Evolutionary conservation across 2,797 vertebrate genomes (phyloP), one percentile per base, ranked within the genome.

Genomic region (Tragopan temminckii): DNA sequence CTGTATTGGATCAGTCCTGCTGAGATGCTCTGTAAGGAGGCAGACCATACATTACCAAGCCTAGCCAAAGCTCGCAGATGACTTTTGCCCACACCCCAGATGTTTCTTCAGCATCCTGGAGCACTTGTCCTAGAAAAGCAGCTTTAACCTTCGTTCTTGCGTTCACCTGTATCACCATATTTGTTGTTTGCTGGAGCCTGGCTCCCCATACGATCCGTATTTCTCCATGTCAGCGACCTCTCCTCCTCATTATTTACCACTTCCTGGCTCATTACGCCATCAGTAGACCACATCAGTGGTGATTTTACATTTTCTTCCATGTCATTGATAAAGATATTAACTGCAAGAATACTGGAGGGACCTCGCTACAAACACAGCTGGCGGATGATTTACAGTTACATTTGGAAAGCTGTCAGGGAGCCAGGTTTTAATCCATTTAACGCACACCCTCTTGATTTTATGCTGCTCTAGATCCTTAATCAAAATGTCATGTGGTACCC

Each of bases 361-460:
- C 90, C 84, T 91, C 25, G 63, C 75, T 94, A 62, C 93, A 95
- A 93, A 95, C 85, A 91, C 88, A 94, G 94, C 90, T 90, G 88
- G 83, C 48, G 1, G 93, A 95, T 94, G 94, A 96, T 96, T 96
- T 96, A 95, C 96, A 96, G 86, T 94, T 87, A 81, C 85, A 91
- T 96, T 94, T 90, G 88, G 95, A 95, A 93, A 93, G 64, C 93
- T 94, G 96, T 96, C 96, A 96, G 88, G 53, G 36, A 94, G 95
- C 94, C 94, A 94, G 95, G 88, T 95, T 95, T 96, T 96, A 94
- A 95, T 95, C 85, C 93, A 86, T 82, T 93, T 95, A 96, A 80
- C 35, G 67, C 78, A 93, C 88, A 96, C 85, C 70, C 91, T 93
- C 83, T 91, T 94, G 93, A 86, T 96, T 96, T 94, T 93, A 90